These are phyloP conservation scores for Drosophila engyochracea DNA, from an alignment of 2,888 invertebrate genomes.

Conservation along the genomic window DNA sequence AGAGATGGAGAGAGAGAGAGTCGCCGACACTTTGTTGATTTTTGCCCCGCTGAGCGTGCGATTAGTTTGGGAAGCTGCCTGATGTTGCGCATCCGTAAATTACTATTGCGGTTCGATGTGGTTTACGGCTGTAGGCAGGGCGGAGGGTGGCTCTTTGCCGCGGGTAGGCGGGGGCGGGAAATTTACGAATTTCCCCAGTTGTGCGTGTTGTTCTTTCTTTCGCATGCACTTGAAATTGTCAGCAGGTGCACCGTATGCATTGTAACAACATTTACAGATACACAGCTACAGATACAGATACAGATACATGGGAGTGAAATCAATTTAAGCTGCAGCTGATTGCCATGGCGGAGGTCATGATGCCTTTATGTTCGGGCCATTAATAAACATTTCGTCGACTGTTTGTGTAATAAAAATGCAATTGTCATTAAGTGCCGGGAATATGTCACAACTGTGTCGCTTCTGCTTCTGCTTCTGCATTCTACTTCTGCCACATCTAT, in stretches of 20 bases:
- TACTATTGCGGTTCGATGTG: conserved; percentile 82
- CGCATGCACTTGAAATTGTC: conserved; percentile 84
- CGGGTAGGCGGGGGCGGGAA: not conserved
- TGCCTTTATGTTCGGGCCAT: conserved; percentile 74
- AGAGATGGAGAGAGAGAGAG: conserved; percentile 24
- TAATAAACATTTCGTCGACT: conserved; percentile 78
- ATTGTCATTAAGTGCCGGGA: conserved; percentile 78
- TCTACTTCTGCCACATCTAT: conserved; percentile 8
- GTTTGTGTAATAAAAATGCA: conserved; percentile 82
- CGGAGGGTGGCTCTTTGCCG: conserved; percentile 11
- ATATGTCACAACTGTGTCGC: conserved; percentile 64
- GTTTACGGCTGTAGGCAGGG: conserved; percentile 26
- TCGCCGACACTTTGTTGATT: conserved; percentile 50
- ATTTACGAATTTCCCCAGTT: conserved; percentile 68
- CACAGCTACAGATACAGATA: conserved; percentile 39
- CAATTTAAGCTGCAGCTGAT: conserved; percentile 62
- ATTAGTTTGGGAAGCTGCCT: conserved; percentile 77
- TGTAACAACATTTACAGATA: conserved; percentile 71
- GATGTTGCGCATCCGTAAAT: conserved; percentile 81
- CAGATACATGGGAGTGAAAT: conserved; percentile 53
- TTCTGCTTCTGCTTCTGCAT: not conserved
- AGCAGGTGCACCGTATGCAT: conserved; percentile 83
- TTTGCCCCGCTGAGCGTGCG: conserved; percentile 67
- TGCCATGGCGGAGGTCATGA: conserved; percentile 53
- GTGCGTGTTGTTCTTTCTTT: conserved; percentile 69